Conservation (phyloP, 2,797 vertebrate genomes). For the Girardinus metallicus region DNA sequence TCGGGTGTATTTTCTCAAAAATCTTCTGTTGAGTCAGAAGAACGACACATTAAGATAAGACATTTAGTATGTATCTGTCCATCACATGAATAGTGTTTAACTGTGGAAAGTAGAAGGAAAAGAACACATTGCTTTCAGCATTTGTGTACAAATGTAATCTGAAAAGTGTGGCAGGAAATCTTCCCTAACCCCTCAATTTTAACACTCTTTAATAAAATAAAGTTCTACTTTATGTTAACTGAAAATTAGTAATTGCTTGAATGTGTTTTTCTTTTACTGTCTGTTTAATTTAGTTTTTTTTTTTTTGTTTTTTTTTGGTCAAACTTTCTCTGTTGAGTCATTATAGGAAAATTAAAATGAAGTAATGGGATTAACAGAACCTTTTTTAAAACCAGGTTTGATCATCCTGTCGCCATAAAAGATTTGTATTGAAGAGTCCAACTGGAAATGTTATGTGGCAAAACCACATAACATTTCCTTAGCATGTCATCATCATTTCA, state of each 20-base stretch:
- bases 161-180: background rate
- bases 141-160: background rate
- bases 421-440: too few species aligned
- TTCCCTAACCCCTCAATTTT: background rate
- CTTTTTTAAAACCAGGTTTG: background rate
- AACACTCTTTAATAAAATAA: background rate
- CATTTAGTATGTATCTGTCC: background rate
- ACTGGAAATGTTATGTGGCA: background rate
- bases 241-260: background rate
- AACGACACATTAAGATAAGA: background rate
- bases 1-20: background rate
- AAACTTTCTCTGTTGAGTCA: background rate
- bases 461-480: background rate
- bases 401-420: background rate
- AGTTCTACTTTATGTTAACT: background rate
- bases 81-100: background rate
- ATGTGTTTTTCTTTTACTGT: background rate
- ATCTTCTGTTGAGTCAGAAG: background rate
- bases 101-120: background rate
- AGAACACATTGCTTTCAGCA: background rate
- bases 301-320: background rate
- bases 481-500: background rate
- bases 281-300: background rate
- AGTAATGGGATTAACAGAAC: background rate
- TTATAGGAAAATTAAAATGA: background rate